Evolutionary conservation across 2,113 vertebrate genomes (phyloP).

Genomic region (Neotragus pygmaeus): DNA sequence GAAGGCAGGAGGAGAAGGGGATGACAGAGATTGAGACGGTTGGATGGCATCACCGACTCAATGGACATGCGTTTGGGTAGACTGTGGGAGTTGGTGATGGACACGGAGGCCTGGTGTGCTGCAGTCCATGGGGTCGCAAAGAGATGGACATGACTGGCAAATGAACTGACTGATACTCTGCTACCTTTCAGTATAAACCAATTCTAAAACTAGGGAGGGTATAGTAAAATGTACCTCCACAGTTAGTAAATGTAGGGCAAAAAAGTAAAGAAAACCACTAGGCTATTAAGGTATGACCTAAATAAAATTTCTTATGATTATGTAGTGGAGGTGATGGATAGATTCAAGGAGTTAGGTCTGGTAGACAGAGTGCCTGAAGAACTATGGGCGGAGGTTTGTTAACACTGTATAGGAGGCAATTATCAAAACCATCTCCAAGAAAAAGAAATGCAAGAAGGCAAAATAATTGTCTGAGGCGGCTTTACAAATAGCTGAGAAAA

Average conservation of each 20-base stretch:
- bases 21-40: not conserved
- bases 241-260: not conserved
- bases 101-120: not conserved
- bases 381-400: not conserved
- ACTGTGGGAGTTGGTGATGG: not conserved
- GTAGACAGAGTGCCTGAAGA: not conserved
- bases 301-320: not conserved
- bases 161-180: not conserved
- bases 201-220: conserved; percentile 69
- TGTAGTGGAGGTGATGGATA: not conserved
- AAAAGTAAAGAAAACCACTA: not conserved
- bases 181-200: not conserved
- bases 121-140: not conserved
- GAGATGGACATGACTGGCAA: not conserved
- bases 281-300: not conserved
- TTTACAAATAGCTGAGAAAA: not conserved
- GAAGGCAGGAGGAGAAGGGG: not conserved
- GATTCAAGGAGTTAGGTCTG: not conserved
- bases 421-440: not conserved
- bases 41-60: not conserved
- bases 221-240: conserved; percentile 64
- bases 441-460: not conserved
- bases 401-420: not conserved
- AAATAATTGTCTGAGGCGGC: not conserved
- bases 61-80: not conserved